Conservation (phyloP, 1,140 invertebrate species). For the Oncopodura yosiiana region DNA sequence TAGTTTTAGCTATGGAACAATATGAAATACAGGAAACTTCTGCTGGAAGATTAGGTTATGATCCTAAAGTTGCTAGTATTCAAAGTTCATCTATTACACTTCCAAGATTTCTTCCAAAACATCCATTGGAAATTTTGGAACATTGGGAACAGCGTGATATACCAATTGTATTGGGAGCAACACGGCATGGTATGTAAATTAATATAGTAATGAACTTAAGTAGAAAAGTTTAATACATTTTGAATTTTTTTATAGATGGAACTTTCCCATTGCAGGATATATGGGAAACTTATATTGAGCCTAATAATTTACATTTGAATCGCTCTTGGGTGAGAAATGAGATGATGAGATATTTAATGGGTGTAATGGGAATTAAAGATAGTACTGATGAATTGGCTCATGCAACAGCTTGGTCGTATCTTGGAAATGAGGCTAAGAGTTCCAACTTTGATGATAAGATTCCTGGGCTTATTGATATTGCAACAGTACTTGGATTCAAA, state of each 20-base stretch:
- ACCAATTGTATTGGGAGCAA: slow-evolving; percentile 4
- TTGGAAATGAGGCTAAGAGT: slow-evolving; percentile 13
- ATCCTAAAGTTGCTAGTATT: slow-evolving; percentile 8
- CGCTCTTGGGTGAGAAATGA: slow-evolving; percentile 20
- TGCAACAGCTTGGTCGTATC: slow-evolving; percentile 7
- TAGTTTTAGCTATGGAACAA: not conserved
- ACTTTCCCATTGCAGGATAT: slow-evolving; percentile 12
- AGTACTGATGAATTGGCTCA: slow-evolving; percentile 2
- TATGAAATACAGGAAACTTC: not conserved
- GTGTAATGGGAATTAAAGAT: slow-evolving; percentile 4
- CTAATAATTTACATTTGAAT: slow-evolving; percentile 11
- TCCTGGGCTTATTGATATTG: not conserved
- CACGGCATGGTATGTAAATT: too few species aligned
- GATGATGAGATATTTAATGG: not conserved
- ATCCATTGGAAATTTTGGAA: slow-evolving; percentile 8
- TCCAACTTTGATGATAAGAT: slow-evolving; percentile 11
- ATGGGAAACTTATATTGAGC: slow-evolving; percentile 9
- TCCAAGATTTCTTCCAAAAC: not conserved
- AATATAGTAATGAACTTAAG: too few species aligned
- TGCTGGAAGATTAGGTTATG: slow-evolving; percentile 12
- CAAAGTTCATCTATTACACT: not conserved
- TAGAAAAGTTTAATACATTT: not conserved
- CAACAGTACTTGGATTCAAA: slow-evolving; percentile 8
- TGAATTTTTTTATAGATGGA: slow-evolving; percentile 1
- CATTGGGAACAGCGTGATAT: not conserved